phyloP scores from a whole-genome alignment of 2,888 invertebrate genomes.

The Hirtodrosophila duncani region DNA sequence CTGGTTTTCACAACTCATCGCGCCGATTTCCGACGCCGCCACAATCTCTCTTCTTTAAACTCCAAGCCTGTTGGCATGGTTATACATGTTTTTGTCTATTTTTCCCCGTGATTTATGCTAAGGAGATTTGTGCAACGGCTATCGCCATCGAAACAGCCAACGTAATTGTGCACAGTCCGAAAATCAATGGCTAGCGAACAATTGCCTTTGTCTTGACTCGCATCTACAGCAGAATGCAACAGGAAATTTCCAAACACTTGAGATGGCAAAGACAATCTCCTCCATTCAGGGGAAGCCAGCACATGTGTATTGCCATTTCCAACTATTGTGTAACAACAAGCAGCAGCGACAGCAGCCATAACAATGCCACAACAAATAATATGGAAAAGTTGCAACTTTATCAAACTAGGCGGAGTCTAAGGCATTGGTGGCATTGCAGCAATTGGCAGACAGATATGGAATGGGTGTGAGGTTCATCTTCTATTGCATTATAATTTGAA shows the following conservation, averaged over 20 bases:
- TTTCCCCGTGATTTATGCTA: constrained; percentile 42
- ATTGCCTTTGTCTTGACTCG: no score
- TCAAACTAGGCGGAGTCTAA: no score
- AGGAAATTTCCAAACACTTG: constrained; percentile 61
- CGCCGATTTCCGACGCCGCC: constrained; percentile 17
- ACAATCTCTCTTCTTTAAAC: background rate
- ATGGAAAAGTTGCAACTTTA: constrained; percentile 25
- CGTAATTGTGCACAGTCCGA: constrained; percentile 32
- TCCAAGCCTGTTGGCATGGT: background rate
- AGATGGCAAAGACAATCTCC: constrained; percentile 46
- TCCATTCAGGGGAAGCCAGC: constrained; percentile 30
- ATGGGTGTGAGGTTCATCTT: no score
- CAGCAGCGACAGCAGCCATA: constrained; percentile 18
- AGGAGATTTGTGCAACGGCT: constrained; percentile 40
- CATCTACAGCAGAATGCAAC: constrained; percentile 24
- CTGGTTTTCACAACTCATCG: constrained; percentile 41
- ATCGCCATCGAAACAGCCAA: no score
- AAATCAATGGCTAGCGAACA: constrained; percentile 44
- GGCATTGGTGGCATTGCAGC: no score
- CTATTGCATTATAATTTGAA: no score
- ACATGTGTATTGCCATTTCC: constrained; percentile 38
- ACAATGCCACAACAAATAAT: constrained; percentile 31
- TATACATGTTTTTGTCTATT: background rate
- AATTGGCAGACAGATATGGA: no score
- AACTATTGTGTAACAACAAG: constrained; percentile 35